phyloP scores from a whole-genome alignment of 2,113 vertebrate species.

The Centropus bengalensis region DNA sequence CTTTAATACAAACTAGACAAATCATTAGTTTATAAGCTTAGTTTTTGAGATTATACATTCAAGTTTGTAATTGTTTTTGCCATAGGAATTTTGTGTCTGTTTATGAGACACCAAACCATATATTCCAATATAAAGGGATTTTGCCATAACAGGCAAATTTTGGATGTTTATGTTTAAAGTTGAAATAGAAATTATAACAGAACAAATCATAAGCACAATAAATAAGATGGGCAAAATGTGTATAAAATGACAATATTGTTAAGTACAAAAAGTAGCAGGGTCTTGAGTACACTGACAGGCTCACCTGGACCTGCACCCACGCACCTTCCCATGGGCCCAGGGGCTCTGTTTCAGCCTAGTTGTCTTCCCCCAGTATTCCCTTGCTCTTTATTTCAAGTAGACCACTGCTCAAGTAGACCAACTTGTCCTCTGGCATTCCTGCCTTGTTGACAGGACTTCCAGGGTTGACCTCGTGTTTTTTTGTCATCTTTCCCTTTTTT shows the following conservation, averaged over 20 bases:
- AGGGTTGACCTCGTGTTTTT: background rate
- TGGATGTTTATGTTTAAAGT: background rate
- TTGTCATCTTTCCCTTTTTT: background rate
- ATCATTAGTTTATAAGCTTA: background rate
- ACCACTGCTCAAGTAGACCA: background rate
- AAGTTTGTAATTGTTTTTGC: background rate
- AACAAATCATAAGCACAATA: background rate
- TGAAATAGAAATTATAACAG: background rate
- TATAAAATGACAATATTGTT: background rate
- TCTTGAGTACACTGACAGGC: background rate
- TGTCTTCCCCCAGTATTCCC: accelerated
- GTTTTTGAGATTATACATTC: background rate
- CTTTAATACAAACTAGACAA: background rate
- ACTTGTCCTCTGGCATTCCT: background rate
- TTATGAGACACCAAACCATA: background rate
- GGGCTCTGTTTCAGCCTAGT: background rate
- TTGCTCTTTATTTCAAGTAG: background rate
- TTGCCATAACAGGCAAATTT: background rate
- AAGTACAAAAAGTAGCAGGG: background rate
- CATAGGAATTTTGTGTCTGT: background rate
- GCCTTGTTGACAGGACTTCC: background rate
- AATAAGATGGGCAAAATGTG: background rate
- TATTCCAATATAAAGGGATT: background rate
- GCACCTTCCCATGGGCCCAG: background rate
- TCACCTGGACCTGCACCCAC: background rate